These are phyloP conservation scores for Parotia lawesii DNA, from an alignment of 2,113 vertebrate genomes.

Conservation along the genomic window DNA sequence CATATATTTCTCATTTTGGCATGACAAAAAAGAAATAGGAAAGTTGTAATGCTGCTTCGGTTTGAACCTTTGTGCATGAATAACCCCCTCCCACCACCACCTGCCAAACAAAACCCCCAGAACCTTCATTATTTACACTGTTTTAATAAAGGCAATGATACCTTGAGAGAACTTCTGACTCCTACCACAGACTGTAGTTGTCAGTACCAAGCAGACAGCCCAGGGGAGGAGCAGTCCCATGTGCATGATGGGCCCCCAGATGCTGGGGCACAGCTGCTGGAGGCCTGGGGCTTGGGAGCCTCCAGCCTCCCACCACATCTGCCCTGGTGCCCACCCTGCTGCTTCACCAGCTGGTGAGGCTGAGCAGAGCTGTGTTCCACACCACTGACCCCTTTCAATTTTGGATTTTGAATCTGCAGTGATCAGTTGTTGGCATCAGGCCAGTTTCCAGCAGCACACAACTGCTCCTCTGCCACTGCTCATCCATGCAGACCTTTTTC, in stretches of 20 bases:
- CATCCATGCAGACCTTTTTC: not conserved
- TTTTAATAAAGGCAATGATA: not conserved
- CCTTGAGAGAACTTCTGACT: rapidly evolving
- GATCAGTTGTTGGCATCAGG: not conserved
- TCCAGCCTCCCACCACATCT: not conserved
- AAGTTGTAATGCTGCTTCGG: rapidly evolving
- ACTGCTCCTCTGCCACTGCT: not conserved
- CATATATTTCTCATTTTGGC: not conserved
- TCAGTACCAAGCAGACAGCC: not conserved
- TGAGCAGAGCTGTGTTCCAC: not conserved
- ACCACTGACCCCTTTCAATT: not conserved
- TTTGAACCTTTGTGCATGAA: not conserved
- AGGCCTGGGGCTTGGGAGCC: not conserved
- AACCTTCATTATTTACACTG: not conserved
- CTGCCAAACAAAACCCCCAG: not conserved
- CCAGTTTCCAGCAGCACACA: not conserved
- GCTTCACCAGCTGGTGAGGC: not conserved
- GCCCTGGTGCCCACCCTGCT: not conserved
- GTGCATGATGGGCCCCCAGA: rapidly evolving
- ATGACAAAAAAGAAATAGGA: not conserved
- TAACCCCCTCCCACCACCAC: rapidly evolving
- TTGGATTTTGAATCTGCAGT: not conserved
- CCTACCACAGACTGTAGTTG: not conserved
- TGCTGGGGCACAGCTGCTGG: not conserved
- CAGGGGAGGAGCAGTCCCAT: rapidly evolving